Evolutionary conservation across 2,888 invertebrate genomes (phyloP).

Genomic region (Exocentrus adspersus): DNA sequence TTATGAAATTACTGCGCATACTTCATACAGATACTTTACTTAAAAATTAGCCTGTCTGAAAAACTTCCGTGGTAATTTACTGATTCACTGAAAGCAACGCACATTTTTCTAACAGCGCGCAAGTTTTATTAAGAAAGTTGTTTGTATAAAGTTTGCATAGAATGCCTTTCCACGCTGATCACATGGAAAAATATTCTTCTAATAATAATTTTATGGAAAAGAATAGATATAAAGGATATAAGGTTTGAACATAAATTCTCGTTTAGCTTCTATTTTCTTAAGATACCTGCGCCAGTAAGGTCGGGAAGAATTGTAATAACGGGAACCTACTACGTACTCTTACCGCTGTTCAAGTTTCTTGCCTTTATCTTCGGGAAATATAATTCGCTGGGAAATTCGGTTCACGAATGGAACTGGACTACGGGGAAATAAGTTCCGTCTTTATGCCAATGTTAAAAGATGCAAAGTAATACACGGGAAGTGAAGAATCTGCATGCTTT

Average conservation of each 20-base stretch:
- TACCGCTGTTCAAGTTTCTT: conserved; percentile 50
- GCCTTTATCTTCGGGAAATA: conserved; percentile 58
- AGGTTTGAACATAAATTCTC: conserved; percentile 52
- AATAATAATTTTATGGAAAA: conserved; percentile 6
- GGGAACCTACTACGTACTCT: conserved; percentile 51
- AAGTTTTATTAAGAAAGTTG: neutral
- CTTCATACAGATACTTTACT: too few relatives aligned
- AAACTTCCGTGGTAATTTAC: neutral
- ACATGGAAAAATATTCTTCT: conserved; percentile 18
- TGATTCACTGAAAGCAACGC: neutral
- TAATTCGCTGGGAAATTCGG: conserved; percentile 53
- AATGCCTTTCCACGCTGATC: conserved; percentile 5
- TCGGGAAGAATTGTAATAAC: conserved; percentile 48
- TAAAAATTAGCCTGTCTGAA: too few relatives aligned
- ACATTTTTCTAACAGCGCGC: neutral
- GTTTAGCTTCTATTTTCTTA: conserved; percentile 52
- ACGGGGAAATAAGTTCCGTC: conserved; percentile 61
- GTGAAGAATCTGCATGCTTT: conserved; percentile 61
- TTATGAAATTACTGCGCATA: too few relatives aligned
- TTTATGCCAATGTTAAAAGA: conserved; percentile 61
- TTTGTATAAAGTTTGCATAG: conserved; percentile 7
- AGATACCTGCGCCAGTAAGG: conserved; percentile 50
- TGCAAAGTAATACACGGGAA: conserved; percentile 61
- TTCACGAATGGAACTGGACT: conserved; percentile 58
- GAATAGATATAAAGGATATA: conserved; percentile 18